Evolutionary conservation across 2,797 vertebrate genomes (phyloP).

Genomic region (Varecia variegata): DNA sequence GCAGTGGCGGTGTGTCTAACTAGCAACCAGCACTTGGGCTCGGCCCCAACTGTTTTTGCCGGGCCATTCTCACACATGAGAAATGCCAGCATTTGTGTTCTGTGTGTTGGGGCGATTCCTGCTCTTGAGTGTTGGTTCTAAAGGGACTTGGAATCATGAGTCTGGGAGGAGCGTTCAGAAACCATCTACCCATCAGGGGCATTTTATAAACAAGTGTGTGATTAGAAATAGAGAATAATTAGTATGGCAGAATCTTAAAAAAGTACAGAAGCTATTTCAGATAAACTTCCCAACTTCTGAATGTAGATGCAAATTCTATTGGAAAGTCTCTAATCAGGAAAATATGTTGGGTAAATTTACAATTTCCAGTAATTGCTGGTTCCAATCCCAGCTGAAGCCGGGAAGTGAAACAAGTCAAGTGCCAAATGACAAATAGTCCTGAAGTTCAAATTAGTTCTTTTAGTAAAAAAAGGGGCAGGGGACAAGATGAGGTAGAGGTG

Average conservation of each 20-base stretch:
- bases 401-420: slow-evolving; percentile 59
- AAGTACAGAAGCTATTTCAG: not conserved
- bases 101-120: not conserved
- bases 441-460: slow-evolving; percentile 18
- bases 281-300: slow-evolving; percentile 37
- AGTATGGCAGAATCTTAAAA: not conserved
- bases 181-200: too few species aligned
- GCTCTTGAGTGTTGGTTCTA: not conserved
- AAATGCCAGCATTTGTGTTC: not conserved
- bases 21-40: not conserved
- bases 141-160: not conserved
- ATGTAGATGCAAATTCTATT: slow-evolving; percentile 34
- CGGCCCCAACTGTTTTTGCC: not conserved
- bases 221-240: slow-evolving; percentile 1
- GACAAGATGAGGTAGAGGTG: not conserved
- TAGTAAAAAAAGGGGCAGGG: not conserved
- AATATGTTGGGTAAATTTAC: slow-evolving; percentile 59
- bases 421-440: slow-evolving; percentile 35
- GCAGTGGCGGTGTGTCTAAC: not conserved
- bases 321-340: slow-evolving; percentile 58
- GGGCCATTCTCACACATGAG: not conserved
- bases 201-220: slow-evolving; percentile 10
- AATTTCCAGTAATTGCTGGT: slow-evolving; percentile 65
- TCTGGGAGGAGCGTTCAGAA: not conserved
- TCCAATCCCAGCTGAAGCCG: slow-evolving; percentile 34